Conservation (phyloP, 1,140 invertebrate genomes). For the Drosophila seguyi region DNA sequence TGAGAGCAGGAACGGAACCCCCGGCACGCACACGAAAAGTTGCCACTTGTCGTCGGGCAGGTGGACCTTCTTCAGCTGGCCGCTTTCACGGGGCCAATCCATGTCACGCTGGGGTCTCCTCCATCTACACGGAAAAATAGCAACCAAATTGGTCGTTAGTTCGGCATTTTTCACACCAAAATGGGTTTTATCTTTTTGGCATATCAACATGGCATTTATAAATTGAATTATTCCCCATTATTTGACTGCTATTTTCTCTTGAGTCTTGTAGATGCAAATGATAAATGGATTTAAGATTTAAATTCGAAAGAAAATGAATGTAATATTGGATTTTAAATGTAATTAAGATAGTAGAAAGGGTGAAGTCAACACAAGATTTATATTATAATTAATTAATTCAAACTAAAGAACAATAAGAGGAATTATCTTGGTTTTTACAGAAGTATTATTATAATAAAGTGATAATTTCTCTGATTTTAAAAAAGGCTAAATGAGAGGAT, state of each 20-base stretch:
- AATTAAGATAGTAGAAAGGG: not conserved
- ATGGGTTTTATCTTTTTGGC: constrained; percentile 3
- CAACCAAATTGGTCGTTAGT: constrained; percentile 24
- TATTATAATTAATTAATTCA: not conserved
- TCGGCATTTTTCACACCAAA: constrained; percentile 24
- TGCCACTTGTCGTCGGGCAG: constrained; percentile 65
- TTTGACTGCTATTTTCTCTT: not conserved
- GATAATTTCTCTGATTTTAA: not conserved
- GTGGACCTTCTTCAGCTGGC: constrained; percentile 47
- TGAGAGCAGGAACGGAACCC: not conserved
- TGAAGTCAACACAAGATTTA: not conserved
- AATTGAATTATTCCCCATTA: constrained; percentile 3
- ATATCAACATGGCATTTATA: constrained; percentile 11
- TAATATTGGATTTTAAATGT: not conserved
- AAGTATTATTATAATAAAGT: not conserved
- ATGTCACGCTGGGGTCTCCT: constrained; percentile 65
- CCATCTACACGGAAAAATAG: constrained; percentile 28
- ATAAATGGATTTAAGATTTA: constrained; percentile 1
- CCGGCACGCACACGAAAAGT: constrained; percentile 47
- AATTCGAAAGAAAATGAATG: not conserved
- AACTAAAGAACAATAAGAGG: not conserved
- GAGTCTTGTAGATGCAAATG: not conserved
- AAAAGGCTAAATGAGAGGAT: not conserved
- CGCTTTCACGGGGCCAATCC: constrained; percentile 64
- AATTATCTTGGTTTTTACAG: not conserved